Percentiles rank a stretch among this genome's conserved stretches.
phyloP scores from a whole-genome alignment of 2,113 vertebrate genomes.

The Sigmodon hispidus region DNA sequence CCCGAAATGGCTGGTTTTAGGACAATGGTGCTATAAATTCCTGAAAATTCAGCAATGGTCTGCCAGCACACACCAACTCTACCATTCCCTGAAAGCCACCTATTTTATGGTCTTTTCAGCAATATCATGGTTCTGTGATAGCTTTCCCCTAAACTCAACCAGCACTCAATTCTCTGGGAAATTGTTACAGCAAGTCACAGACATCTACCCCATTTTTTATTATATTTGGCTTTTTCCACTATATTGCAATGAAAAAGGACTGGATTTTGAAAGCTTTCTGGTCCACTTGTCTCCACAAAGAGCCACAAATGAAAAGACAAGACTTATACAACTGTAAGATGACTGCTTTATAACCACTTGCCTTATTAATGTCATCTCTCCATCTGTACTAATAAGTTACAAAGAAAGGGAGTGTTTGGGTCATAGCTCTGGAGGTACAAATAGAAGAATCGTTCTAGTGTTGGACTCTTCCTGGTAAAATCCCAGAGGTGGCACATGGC shows the following conservation, averaged over 20 bases:
- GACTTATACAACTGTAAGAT: neutral
- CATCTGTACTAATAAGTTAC: neutral
- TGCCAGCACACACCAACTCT: neutral
- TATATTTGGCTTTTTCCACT: constrained; percentile 45
- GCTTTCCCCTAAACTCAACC: neutral
- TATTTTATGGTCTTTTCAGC: neutral
- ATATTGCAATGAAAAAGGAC: neutral
- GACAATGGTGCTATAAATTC: constrained; percentile 10
- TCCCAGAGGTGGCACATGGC: neutral
- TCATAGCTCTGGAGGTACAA: neutral
- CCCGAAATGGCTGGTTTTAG: constrained; percentile 14
- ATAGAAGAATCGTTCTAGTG: neutral
- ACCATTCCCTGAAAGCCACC: neutral
- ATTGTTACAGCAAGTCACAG: neutral
- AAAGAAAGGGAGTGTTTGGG: neutral
- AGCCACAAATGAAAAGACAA: constrained; percentile 17
- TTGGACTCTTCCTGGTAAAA: neutral
- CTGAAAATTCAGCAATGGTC: neutral
- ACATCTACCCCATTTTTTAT: neutral
- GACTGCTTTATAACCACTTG: neutral
- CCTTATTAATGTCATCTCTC: neutral
- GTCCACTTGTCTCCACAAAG: neutral
- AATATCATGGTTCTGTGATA: neutral
- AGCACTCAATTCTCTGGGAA: constrained; percentile 14
- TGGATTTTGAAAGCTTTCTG: constrained; percentile 55